Evolutionary conservation across 2,113 vertebrate genomes (phyloP).

Genomic region (Gallinago media): DNA sequence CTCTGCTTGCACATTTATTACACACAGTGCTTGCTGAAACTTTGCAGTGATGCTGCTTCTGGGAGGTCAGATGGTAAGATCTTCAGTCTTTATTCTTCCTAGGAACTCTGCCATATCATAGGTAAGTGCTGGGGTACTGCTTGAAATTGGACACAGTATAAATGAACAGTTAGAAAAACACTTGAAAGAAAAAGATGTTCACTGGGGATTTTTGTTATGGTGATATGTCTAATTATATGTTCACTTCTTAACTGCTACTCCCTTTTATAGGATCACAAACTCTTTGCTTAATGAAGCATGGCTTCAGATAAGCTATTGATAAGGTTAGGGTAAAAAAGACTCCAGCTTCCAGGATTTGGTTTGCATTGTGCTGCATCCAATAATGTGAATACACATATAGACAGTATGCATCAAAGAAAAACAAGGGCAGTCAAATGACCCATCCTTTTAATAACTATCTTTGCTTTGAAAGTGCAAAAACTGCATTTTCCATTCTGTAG

Average conservation of each 20-base stretch:
- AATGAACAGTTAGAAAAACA: background rate
- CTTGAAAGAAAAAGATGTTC: background rate
- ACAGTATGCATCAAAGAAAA: background rate
- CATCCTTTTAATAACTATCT: background rate
- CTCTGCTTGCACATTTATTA: background rate
- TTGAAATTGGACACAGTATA: background rate
- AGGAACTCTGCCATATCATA: background rate
- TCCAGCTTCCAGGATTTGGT: background rate
- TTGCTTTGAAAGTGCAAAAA: background rate
- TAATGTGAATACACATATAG: background rate
- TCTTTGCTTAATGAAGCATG: background rate
- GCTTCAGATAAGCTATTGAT: background rate
- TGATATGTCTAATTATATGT: background rate
- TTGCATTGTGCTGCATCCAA: background rate
- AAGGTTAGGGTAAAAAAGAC: background rate
- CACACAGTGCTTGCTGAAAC: background rate
- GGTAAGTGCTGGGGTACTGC: background rate
- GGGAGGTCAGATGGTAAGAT: background rate
- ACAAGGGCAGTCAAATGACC: background rate
- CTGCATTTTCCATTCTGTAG: background rate
- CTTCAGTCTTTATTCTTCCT: background rate
- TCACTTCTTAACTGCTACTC: background rate
- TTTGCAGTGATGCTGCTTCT: background rate
- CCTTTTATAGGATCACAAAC: background rate
- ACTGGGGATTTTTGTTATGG: background rate